Base-by-base conservation (phyloP, 2,113 vertebrate species). In the Choloepus hoffmanni region DNA sequence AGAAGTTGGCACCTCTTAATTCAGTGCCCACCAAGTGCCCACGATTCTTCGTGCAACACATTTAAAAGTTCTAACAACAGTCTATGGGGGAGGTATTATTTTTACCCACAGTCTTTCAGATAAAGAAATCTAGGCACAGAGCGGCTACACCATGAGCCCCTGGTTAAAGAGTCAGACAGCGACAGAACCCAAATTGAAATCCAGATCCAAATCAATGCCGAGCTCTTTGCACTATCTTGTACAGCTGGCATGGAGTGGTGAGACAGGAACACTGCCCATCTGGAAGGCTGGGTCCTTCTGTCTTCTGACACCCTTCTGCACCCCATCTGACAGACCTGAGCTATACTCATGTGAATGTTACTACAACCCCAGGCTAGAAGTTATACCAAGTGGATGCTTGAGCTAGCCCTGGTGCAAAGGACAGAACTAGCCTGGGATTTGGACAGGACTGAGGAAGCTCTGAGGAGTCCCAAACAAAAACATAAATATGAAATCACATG, bases 111-210 rank as follows among this genome's bases (percentile, higher is more conserved):
- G 26, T 60, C 53, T 86, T 76, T 78, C 85, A 92, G 40, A 76
- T 76, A 50, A 85, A 45, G 24, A 89, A 90, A 83, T 50, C 50
- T 70, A 76, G 72, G 58, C 48, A 90, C 89, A 86, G 67, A 89
- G n/a, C 95, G 55, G 33, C 30, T 53, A 48, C 3, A 55, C 8
- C 40, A 68, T 55, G 85, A 53, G 68, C 5, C 14, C 33, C 33
- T 96, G 23, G 36, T 67, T 62, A 87, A 3, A 60, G 14, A 97
- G 28, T 18, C 48, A 68, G 45, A 36, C 65, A 87, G 53, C 90
- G 81, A 58, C n/a, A 84, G 58, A 95, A 58, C 72, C 68, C 86
- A 48, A 87, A 72, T 21, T 7, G 48, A 76, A 93, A 92, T 90
- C 58, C n/a, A 74, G 21, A 63, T 11, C 58, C 6, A 24, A 40